Base-by-base conservation (phyloP, 2,113 vertebrate genomes). In the Tor tambroides region DNA sequence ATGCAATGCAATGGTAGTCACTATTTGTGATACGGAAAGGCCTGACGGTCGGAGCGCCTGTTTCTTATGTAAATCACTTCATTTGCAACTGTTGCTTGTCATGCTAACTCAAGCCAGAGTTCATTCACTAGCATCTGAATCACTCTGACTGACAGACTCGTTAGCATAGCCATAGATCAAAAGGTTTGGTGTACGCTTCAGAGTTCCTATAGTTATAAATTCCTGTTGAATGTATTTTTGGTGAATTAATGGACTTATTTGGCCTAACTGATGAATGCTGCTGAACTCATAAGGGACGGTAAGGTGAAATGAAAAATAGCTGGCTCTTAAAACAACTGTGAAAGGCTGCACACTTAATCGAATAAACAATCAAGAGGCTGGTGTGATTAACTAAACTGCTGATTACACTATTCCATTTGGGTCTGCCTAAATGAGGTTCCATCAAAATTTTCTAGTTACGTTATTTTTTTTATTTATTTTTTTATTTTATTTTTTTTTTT, bases 11-110 rank as follows among this genome's bases (percentile, higher is more conserved):
- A 15, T 63, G 23, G 78, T 41, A 63, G 21, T 59, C 7, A 56
- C 54, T 41, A 32, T 63, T 56, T 35, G 79, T 69, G 43, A 56
- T 82, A 23, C 43, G 19, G 43, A 38, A 35, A 59, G 41, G 84
- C 72, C 59, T 82, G 85, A 77, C 71, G 63, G 76, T 81, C 81
- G 17, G 71, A 79, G 85, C 4, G 78, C 69, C 87, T 87, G 85
- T 88, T 89, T 91, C 87, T 80, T 85, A 89, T 89, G 88, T 87
- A 87, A 90, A 91, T 89, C 80, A 77, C 76, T 87, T 88, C 81
- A 85, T 91, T 91, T 90, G 89, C 84, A 85, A 86, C 81, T 69
- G 86, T 84, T 87, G 80, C 87, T 91, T 90, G 78, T 89, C 79
- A 89, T 87, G 90, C 89, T 86, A 89, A 85, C 82, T 85, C 59